A percentile compares a stretch with the other conserved stretches of the same genome.
Conservation (phyloP, 2,113 vertebrate species). For the Coracopsis vasa region DNA sequence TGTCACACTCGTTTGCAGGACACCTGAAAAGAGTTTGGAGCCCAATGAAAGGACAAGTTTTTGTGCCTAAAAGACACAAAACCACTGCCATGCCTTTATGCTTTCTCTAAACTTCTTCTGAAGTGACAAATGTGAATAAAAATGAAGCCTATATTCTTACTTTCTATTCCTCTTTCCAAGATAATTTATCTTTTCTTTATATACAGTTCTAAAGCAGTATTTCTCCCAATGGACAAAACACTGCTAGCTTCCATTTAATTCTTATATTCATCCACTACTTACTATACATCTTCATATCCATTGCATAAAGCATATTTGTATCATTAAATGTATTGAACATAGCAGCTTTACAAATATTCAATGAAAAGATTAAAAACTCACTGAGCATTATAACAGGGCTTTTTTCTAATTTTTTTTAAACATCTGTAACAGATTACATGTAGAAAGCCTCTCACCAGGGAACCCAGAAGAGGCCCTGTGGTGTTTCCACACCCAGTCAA, state of each 20-base stretch:
- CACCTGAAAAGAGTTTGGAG: not conserved
- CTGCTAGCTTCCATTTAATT: not conserved
- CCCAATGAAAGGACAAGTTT: not conserved
- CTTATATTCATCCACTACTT: not conserved
- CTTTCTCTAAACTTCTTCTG: not conserved
- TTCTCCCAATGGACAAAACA: not conserved
- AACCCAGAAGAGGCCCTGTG: conserved; percentile 25
- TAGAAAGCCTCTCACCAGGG: conserved; percentile 37
- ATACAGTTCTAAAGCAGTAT: not conserved
- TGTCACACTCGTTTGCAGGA: not conserved
- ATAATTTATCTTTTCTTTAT: not conserved
- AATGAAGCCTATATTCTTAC: not conserved
- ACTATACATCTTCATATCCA: not conserved
- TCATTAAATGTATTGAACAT: not conserved
- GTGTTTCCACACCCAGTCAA: conserved; percentile 47
- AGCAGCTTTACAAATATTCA: not conserved
- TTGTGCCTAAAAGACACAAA: not conserved
- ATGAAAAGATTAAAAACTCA: not conserved
- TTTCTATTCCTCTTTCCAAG: not conserved
- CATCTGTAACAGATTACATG: conserved; percentile 9
- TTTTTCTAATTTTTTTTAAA: not conserved
- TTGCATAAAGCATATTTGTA: not conserved
- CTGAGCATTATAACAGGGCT: not conserved
- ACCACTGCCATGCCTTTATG: not conserved
- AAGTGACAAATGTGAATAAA: not conserved